Evolutionary conservation across 2,797 vertebrate genomes (phyloP), one percentile per base, ranked within the genome.

Genomic region (Eleutherodactylus coqui): DNA sequence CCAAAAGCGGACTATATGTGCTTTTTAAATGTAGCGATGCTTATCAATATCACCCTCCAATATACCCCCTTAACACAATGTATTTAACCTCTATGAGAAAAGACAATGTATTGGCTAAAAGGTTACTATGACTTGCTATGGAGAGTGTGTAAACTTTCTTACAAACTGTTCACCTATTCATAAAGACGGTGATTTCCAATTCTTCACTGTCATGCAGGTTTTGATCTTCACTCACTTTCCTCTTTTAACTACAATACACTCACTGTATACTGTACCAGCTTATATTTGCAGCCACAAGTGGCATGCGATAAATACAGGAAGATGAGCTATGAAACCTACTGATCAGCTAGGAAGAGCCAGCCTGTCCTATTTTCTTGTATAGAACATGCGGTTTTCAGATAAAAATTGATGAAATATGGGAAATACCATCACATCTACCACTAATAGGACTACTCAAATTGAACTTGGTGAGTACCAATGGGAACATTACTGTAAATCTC

Each of bases 391-490:
- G 10, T 0, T n/a, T n/a, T n/a, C n/a, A 27, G 5, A 11, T 4
- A 41, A n/a, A 73, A 7, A 47, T 27, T 47, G 4, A n/a, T 0
- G 38, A 69, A 67, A 24, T 24, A 81, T 81, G 79, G 79, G 79
- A 36, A 81, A 49, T n/a, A 4, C 29, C 43, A 34, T 19, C n/a
- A 24, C 41, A 13, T 10, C 62, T 21, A 9, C 43, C 29, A 69
- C 17, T 34, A 19, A 49, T 7, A 38, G 32, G 29, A 49, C 79
- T 14, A 49, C 17, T 14, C 27, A 80, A 38, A 34, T 80, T 80
- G 64, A 6, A 38, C 78, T 80, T 47, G 78, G 78, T 80, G 78
- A 80, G 78, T 80, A 80, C 10, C n/a, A 45, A 75, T 49, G 38
- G 55, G 55, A 60, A 55, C 21, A 24, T 55, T 21, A 55, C n/a